Conservation (phyloP, 2,888 invertebrate genomes). For the Actias luna region DNA sequence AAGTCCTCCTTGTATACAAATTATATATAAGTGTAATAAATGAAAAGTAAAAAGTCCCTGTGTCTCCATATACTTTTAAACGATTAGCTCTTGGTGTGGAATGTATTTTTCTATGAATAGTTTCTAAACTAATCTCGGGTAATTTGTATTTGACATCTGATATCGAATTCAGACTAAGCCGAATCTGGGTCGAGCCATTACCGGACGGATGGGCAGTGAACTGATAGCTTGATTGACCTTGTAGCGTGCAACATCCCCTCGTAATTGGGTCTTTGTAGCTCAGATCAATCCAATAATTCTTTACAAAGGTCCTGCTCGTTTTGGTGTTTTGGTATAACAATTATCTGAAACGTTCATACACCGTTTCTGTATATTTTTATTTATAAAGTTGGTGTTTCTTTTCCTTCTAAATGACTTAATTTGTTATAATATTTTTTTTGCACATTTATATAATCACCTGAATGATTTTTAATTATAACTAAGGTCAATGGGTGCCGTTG, state of each 20-base stretch:
- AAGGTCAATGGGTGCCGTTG: too few relatives aligned
- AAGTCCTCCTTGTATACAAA: too few relatives aligned
- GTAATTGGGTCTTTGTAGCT: constrained; percentile 71
- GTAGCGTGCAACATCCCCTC: constrained; percentile 56
- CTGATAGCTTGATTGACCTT: constrained; percentile 51
- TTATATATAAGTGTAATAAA: neutral
- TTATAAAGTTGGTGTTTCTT: too few relatives aligned
- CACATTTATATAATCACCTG: too few relatives aligned
- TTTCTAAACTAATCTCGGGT: constrained; percentile 3
- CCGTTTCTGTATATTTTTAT: too few relatives aligned
- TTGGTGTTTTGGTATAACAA: constrained; percentile 29
- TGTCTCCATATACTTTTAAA: neutral
- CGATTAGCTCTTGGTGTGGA: neutral
- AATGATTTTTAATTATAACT: too few relatives aligned
- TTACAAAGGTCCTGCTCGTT: constrained; percentile 43
- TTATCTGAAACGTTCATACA: constrained; percentile 18
- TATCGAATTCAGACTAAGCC: constrained; percentile 11
- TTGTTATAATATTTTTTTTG: too few relatives aligned
- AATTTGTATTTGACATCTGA: constrained; percentile 7
- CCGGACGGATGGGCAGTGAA: constrained; percentile 3
- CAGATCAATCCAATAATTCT: constrained; percentile 64
- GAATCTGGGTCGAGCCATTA: constrained; percentile 9
- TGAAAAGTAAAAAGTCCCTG: neutral
- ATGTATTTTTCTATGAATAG: neutral
- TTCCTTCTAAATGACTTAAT: too few relatives aligned